Conservation (phyloP, 1,140 invertebrate genomes). For the Teleopsis dalmanni region DNA sequence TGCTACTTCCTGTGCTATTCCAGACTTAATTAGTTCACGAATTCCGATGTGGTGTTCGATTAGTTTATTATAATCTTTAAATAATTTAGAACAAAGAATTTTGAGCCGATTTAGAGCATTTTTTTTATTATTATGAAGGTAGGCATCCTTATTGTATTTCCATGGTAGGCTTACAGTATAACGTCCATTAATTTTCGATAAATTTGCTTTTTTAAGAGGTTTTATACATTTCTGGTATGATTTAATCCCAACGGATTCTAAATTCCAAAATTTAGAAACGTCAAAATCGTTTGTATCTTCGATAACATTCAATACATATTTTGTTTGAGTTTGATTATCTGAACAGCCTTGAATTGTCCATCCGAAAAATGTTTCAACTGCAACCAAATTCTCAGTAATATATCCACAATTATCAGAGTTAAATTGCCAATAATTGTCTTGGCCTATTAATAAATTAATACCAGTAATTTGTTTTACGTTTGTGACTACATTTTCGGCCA, state of each 20-base stretch:
- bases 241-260: constrained; percentile 2
- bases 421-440: constrained; percentile 4
- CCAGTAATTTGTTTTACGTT: not conserved
- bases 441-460: constrained; percentile 1
- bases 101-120: not conserved
- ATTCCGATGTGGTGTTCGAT: not conserved
- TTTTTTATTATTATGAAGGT: not conserved
- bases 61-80: not conserved
- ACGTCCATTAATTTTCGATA: not conserved
- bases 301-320: not conserved
- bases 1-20: not conserved
- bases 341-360: constrained; percentile 4
- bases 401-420: not conserved
- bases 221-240: not conserved
- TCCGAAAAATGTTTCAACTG: constrained; percentile 4
- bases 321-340: not conserved
- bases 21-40: not conserved
- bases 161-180: not conserved
- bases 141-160: too few relatives aligned
- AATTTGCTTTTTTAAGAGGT: not conserved
- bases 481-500: too few relatives aligned
- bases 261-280: constrained; percentile 2
- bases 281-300: not conserved
- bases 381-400: not conserved
- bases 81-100: not conserved